Percentiles rank a stretch among this genome's conserved stretches.
Conservation (phyloP, 2,888 invertebrate genomes). For the Orthosia gracilis region DNA sequence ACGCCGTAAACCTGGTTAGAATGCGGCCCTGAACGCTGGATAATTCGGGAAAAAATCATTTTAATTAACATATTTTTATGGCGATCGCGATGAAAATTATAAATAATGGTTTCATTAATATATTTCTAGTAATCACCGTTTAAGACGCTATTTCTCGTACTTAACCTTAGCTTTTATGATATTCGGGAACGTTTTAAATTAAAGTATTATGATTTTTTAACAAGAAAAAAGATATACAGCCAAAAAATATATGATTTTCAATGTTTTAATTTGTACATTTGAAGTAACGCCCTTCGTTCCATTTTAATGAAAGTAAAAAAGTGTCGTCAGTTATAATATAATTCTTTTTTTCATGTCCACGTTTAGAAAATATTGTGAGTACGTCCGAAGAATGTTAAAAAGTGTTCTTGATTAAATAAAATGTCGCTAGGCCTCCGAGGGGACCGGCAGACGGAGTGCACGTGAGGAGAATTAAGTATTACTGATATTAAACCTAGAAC, state of each 20-base stretch:
- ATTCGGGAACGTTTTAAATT: constrained; percentile 36
- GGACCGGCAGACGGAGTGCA: constrained; percentile 72
- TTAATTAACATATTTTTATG: constrained; percentile 84
- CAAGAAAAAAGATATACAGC: constrained; percentile 16
- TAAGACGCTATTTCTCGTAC: constrained; percentile 42
- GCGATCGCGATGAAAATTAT: constrained; percentile 73
- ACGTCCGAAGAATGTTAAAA: constrained; percentile 87
- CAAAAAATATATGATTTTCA: constrained; percentile 30
- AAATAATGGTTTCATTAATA: constrained; percentile 71
- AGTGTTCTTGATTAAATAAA: constrained; percentile 90
- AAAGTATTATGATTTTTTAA: constrained; percentile 31
- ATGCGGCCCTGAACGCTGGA: constrained; percentile 76
- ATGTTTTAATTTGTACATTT: constrained; percentile 51
- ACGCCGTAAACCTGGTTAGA: constrained; percentile 82
- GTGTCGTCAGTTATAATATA: constrained; percentile 71
- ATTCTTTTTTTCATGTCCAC: constrained; percentile 69
- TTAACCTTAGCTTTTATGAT: constrained; percentile 33
- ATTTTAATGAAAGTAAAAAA: constrained; percentile 73
- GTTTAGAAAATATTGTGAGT: constrained; percentile 81
- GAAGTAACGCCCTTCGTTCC: constrained; percentile 24
- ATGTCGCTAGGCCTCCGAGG: constrained; percentile 80
- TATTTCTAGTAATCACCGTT: constrained; percentile 52
- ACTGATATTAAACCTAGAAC: constrained; percentile 74
- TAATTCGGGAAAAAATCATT: constrained; percentile 84
- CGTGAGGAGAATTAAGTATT: constrained; percentile 84